These are phyloP conservation scores for Bufo bufo DNA, from an alignment of 2,113 vertebrate species.

Conservation along the genomic window DNA sequence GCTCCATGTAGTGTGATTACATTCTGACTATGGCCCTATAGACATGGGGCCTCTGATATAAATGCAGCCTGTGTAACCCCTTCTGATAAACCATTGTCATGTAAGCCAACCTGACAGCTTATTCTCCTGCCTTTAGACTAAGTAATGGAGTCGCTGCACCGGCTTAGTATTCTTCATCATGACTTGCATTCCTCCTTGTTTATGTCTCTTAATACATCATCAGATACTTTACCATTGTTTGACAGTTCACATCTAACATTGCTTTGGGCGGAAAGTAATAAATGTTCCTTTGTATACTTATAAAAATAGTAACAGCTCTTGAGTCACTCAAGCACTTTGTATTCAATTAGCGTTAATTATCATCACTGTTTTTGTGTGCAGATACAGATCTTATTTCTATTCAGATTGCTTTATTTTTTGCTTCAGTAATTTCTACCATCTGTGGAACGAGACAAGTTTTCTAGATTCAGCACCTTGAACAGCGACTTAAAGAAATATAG, in stretches of 20 bases:
- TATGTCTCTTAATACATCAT: not conserved
- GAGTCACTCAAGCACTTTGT: slow-evolving; percentile 18
- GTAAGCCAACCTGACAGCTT: not conserved
- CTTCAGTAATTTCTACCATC: not conserved
- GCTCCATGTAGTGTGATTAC: not conserved
- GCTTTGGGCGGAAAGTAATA: slow-evolving; percentile 21
- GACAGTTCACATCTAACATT: not conserved
- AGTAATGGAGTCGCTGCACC: not conserved
- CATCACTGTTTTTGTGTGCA: not conserved
- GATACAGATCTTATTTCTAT: slow-evolving; percentile 9
- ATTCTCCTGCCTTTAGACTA: not conserved
- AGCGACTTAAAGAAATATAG: not conserved
- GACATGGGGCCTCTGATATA: not conserved
- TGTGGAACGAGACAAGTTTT: not conserved
- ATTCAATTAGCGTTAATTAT: slow-evolving; percentile 43
- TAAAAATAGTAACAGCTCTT: slow-evolving; percentile 30
- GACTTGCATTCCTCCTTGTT: not conserved
- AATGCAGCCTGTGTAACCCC: not conserved
- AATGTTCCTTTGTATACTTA: slow-evolving; percentile 26
- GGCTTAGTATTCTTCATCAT: not conserved
- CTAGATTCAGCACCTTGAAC: slow-evolving; percentile 11
- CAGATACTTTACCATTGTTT: not conserved
- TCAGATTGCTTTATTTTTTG: not conserved
- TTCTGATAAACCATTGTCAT: not conserved
- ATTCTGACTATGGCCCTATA: not conserved